Evolutionary conservation across 2,888 invertebrate species (phyloP).

Genomic region (Adela reaumurella): DNA sequence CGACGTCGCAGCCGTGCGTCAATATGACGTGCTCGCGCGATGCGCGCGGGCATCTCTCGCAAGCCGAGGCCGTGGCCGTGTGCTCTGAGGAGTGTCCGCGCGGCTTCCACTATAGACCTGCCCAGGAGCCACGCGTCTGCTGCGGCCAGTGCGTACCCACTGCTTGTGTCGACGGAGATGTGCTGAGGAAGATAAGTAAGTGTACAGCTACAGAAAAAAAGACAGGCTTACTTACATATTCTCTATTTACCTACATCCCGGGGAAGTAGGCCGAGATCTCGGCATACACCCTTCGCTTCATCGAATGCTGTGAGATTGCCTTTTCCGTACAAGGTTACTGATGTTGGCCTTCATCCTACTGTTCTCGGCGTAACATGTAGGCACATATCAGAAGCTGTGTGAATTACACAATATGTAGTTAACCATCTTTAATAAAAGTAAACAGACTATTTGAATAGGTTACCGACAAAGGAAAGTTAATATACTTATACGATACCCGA

Average conservation of each 20-base stretch:
- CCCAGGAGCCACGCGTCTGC: constrained; percentile 39
- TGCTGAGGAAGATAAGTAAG: constrained; percentile 20
- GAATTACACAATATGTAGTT: too few species aligned
- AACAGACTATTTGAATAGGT: too few species aligned
- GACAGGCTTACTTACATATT: too few species aligned
- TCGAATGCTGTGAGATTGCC: not conserved
- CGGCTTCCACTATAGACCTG: constrained; percentile 56
- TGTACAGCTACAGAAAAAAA: too few species aligned
- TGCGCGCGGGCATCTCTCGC: constrained; percentile 30
- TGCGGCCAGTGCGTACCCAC: constrained; percentile 64
- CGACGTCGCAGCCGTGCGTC: constrained; percentile 50
- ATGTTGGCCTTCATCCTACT: too few species aligned
- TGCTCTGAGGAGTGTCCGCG: constrained; percentile 45
- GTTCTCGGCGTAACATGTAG: too few species aligned
- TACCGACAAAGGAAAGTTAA: too few species aligned
- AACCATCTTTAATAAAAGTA: too few species aligned
- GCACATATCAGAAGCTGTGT: too few species aligned
- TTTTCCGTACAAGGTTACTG: not conserved
- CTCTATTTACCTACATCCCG: too few species aligned
- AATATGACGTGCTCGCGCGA: constrained; percentile 46
- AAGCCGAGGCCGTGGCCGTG: constrained; percentile 29
- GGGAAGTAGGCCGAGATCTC: not conserved
- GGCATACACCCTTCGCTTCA: not conserved
- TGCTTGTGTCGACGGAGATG: constrained; percentile 51
- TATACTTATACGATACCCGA: too few species aligned